Base-by-base conservation (phyloP, 2,888 invertebrate genomes). In the Tromatobia lineatoria region DNA sequence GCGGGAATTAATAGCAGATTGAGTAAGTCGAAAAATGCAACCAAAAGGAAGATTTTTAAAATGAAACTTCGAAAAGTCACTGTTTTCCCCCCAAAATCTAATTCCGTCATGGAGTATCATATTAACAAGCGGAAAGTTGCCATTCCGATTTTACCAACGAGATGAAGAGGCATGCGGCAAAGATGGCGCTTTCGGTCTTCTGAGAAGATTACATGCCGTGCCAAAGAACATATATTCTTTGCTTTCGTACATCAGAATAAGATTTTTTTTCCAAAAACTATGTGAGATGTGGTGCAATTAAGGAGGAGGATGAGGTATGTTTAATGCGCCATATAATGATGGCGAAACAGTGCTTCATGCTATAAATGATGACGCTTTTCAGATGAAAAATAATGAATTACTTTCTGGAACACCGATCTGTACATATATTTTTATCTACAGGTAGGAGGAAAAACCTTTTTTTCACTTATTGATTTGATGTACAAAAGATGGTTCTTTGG, bases 161-260 rank as follows among this genome's bases (percentile, higher is more conserved):
- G 29, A 78, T 34, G 52, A 42, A 47, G 15, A 34, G 25, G 52
- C 25, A 52, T 61, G 42, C 61, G 52, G 45, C 50, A 34, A 54
- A 80, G 82, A 78, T 78, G 78, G 82, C 73, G 73, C 59, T 50
- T 10, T 2, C 7, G 20, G 18, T 18, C 20, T 23, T 42, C 29
- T 67, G 34, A 52, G 52, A 59, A 13, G 23, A 25, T 71, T 76
- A 47, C 64, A 38, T 64, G n/a, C n/a, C n/a, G n/a, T n/a, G n/a
- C n/a, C n/a, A n/a, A n/a, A n/a, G n/a, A n/a, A n/a, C n/a, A n/a
- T n/a, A n/a, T n/a, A n/a, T n/a, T n/a, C n/a, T n/a, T n/a, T n/a
- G n/a, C n/a, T n/a, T n/a, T n/a, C n/a, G n/a, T n/a, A n/a, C n/a
- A n/a, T n/a, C n/a, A n/a, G 38, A 38, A 38, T 38, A 10, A n/a